Evolutionary conservation across 2,888 invertebrate genomes (phyloP).

Genomic region (Polydrusus cervinus): DNA sequence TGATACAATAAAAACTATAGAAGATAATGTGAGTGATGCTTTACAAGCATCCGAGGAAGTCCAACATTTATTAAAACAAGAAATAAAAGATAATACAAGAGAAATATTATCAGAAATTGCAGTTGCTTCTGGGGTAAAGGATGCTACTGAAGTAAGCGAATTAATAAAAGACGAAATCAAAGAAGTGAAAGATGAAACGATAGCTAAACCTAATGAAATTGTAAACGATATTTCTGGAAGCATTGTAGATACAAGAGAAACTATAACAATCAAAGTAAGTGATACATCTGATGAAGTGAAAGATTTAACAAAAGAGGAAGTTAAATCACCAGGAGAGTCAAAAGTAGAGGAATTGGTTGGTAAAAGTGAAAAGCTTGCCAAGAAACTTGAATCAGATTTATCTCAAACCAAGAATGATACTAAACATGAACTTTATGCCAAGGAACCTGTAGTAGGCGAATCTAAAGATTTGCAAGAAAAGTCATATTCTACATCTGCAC

Average conservation of each 20-base stretch:
- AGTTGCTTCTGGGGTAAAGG: too few species aligned
- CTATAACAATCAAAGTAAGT: background rate
- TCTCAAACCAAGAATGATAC: too few species aligned
- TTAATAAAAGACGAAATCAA: too few species aligned
- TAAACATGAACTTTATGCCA: background rate
- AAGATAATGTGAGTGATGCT: too few species aligned
- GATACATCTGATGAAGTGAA: background rate
- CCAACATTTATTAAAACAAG: too few species aligned
- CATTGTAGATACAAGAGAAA: background rate
- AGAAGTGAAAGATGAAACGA: too few species aligned
- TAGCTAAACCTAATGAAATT: background rate
- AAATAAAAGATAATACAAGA: too few species aligned
- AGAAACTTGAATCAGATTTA: background rate
- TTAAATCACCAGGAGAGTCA: constrained; percentile 37
- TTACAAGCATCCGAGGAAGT: too few species aligned
- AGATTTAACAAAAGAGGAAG: constrained; percentile 34
- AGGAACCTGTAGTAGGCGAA: background rate
- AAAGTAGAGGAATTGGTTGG: background rate
- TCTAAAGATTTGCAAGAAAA: background rate
- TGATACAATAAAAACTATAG: too few species aligned
- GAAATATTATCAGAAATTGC: too few species aligned
- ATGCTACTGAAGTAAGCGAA: too few species aligned
- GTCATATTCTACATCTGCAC: background rate
- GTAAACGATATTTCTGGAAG: background rate
- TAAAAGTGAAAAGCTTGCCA: background rate